Conservation (phyloP, 2,113 vertebrate species). For the Nycticryphes semicollaris region DNA sequence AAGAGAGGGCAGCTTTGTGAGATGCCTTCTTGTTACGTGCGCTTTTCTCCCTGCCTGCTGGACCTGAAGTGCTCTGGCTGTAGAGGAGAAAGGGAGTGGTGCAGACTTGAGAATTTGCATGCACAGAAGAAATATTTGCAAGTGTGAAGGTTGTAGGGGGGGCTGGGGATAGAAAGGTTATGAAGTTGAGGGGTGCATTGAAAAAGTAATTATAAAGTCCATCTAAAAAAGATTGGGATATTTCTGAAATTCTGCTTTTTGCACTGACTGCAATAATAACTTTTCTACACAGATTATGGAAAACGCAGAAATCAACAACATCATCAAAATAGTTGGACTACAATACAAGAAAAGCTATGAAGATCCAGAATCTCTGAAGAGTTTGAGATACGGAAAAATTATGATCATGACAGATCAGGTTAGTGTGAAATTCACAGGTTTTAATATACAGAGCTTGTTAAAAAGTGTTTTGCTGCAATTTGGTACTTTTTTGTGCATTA, state of each 20-base stretch:
- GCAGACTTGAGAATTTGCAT: not conserved
- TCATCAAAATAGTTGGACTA: slow-evolving; percentile 98
- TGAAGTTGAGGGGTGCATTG: not conserved
- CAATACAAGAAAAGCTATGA: slow-evolving; percentile 99
- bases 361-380: slow-evolving; percentile 92
- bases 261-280: not conserved
- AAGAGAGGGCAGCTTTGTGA: not conserved
- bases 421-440: slow-evolving; percentile 19
- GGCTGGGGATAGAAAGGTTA: not conserved
- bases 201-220: not conserved
- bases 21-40: not conserved
- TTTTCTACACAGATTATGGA: slow-evolving; percentile 90
- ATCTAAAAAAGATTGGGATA: not conserved
- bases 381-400: slow-evolving; percentile 93
- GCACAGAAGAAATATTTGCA: not conserved
- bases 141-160: not conserved
- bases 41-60: not conserved
- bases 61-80: not conserved
- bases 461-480: not conserved
- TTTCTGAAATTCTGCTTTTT: slow-evolving; percentile 12
- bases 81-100: not conserved
- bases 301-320: slow-evolving; percentile 99
- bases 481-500: not conserved
- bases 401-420: slow-evolving; percentile 99
- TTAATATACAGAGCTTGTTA: not conserved